Evolutionary conservation across 1,140 invertebrate species (phyloP), one percentile per base, ranked within the genome.

Genomic region (Atta cephalotes): DNA sequence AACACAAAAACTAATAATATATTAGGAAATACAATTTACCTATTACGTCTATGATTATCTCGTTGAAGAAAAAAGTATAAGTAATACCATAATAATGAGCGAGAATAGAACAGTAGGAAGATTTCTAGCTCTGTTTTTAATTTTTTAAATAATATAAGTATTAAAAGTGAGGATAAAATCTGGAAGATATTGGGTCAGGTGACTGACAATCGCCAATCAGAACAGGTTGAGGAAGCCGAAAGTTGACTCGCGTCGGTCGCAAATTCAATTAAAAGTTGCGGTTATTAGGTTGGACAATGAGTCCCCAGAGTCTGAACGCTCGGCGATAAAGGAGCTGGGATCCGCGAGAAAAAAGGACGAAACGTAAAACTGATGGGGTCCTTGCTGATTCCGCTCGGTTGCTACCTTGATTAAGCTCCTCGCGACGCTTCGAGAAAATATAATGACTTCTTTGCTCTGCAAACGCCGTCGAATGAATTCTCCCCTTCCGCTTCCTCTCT

Each of bases 191-290:
- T 87, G 88, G 71, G 72, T 79, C 86, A 91, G 88, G 84, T 93
- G 91, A 90, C 91, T 91, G 91, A 89, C 85, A 87, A 71, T 89
- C 78, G 86, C 90, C 92, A 92, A 93, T 93, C 92, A 92, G 93
- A 90, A 89, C 68, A 60, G 88, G 72, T 84, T 87, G 78, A 91
- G 79, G 77, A 21, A 89, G 88, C 89, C 92, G 89, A 95, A 94
- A 95, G 93, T 95, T 94, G 92, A 94, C 94, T 94, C 90, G 91
- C 92, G 90, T 70, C 88, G 88, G 91, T 94, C 93, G 92, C 92
- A 94, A 94, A 95, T 95, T 95, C 93, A 95, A 95, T 95, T 95
- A 95, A 95, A 95, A 95, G 93, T 95, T 95, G 92, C 92, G 94
- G 92, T 95, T 95, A 95, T 95, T 95, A 95, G 92, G 92, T 94